A percentile compares a stretch with the other conserved stretches of the same genome.
These are phyloP conservation scores for Aporrectodea caliginosa DNA, from an alignment of 1,140 invertebrate species.

Conservation along the genomic window DNA sequence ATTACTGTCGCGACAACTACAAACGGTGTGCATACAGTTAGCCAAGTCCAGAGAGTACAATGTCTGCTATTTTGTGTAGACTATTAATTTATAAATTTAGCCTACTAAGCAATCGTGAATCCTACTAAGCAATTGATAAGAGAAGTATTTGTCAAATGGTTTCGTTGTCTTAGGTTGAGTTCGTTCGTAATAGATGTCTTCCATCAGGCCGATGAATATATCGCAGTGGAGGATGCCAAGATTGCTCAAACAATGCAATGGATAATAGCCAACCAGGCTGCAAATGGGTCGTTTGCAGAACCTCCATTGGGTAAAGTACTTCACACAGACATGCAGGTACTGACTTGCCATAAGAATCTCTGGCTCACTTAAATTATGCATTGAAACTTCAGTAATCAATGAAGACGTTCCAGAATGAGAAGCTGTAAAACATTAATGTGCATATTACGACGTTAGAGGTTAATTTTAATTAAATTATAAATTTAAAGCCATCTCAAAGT, in stretches of 20 bases:
- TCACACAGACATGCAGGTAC: constrained; percentile 52
- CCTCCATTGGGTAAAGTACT: constrained; percentile 6
- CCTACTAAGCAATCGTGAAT: too few relatives aligned
- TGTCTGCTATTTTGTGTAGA: too few relatives aligned
- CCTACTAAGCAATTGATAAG: too few relatives aligned
- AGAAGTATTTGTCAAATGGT: too few relatives aligned
- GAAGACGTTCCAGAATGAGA: too few relatives aligned
- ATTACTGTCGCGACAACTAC: too few relatives aligned
- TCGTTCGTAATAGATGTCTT: constrained; percentile 87
- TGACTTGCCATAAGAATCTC: constrained; percentile 71
- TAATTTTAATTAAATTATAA: constrained; percentile 71
- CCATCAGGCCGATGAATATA: constrained; percentile 73
- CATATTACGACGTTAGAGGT: too few relatives aligned
- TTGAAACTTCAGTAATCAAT: too few relatives aligned
- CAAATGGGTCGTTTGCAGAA: constrained; percentile 14
- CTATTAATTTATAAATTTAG: too few relatives aligned
- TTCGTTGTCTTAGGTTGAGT: constrained; percentile 66
- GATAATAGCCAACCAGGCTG: constrained; percentile 40
- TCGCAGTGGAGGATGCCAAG: constrained; percentile 70
- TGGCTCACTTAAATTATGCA: constrained; percentile 41
- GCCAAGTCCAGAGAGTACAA: too few relatives aligned
- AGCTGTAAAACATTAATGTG: too few relatives aligned
- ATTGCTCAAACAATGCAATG: constrained; percentile 72
- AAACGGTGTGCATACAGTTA: too few relatives aligned
- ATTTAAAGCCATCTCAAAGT: constrained; percentile 44